A percentile compares a stretch with the other conserved stretches of the same genome.
Conservation (phyloP, 2,888 invertebrate species). For the Brenthis ino region DNA sequence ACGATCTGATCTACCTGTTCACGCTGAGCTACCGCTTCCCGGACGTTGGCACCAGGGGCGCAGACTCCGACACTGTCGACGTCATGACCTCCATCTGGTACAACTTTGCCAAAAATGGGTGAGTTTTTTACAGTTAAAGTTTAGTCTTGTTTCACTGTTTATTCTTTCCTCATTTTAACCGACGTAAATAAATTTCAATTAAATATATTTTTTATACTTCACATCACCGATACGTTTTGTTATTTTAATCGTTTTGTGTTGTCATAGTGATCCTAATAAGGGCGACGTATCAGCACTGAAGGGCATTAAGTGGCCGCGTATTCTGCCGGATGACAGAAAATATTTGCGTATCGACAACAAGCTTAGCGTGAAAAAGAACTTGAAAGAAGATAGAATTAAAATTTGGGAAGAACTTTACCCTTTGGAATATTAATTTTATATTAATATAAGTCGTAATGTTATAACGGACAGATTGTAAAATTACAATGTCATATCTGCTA, state of each 20-base stretch:
- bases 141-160: too few relatives aligned
- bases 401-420: conserved; percentile 65
- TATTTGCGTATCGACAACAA: conserved; percentile 52
- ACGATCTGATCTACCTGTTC: conserved; percentile 79
- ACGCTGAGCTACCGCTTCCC: conserved; percentile 65
- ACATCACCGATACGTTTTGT: too few relatives aligned
- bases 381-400: conserved; percentile 53
- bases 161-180: too few relatives aligned
- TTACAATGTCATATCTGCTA: too few relatives aligned
- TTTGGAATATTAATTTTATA: conserved; percentile 46
- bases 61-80: conserved; percentile 69
- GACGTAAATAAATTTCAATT: too few relatives aligned
- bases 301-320: conserved; percentile 52
- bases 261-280: conserved; percentile 54
- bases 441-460: too few relatives aligned
- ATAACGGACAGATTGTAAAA: too few relatives aligned
- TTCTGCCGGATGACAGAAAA: conserved; percentile 49
- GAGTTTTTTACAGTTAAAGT: conserved; percentile 28
- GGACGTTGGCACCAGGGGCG: conserved; percentile 52
- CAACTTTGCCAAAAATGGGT: conserved; percentile 77
- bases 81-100: conserved; percentile 69
- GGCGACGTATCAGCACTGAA: conserved; percentile 45
- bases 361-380: conserved; percentile 48
- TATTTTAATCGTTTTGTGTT: too few relatives aligned
- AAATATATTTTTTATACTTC: too few relatives aligned